Evolutionary conservation across 2,797 vertebrate genomes (phyloP).

Genomic region (Halcyon leucocephala): DNA sequence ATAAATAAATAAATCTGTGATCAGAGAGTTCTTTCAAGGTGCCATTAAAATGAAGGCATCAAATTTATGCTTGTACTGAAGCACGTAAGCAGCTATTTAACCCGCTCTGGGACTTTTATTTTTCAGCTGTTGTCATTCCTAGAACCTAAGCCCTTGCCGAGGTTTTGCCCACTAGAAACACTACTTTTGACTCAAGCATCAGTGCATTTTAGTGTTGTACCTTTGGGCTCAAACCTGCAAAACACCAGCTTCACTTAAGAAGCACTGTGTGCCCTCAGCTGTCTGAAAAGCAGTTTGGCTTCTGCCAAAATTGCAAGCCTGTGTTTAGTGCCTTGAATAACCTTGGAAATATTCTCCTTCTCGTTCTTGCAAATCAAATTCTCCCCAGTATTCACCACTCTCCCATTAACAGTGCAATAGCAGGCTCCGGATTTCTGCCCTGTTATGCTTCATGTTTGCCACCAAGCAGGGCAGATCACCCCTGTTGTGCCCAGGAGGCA

Average conservation of each 20-base stretch:
- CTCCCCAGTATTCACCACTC: not conserved
- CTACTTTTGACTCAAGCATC: not conserved
- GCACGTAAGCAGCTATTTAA: not conserved
- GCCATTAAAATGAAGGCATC: not conserved
- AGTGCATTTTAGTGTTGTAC: not conserved
- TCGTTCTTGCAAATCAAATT: not conserved
- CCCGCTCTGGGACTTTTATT: not conserved
- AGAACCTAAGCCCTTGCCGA: not conserved
- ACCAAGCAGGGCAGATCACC: not conserved
- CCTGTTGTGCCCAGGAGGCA: accelerated
- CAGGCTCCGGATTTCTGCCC: not conserved
- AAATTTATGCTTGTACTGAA: not conserved
- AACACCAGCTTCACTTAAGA: not conserved
- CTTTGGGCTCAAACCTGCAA: not conserved
- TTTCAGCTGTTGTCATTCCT: not conserved
- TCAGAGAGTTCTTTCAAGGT: not conserved
- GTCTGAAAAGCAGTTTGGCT: not conserved
- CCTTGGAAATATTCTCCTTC: not conserved
- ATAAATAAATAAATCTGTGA: not conserved
- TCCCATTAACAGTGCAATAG: not conserved
- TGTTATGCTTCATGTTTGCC: not conserved
- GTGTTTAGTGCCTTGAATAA: not conserved
- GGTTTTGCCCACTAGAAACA: not conserved
- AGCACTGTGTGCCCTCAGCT: conserved; percentile 40
- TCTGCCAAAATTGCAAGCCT: not conserved